Percentiles rank a stretch among this genome's conserved stretches.
phyloP scores from a whole-genome alignment of 2,113 vertebrate genomes.

The Spheniscus mendiculus region DNA sequence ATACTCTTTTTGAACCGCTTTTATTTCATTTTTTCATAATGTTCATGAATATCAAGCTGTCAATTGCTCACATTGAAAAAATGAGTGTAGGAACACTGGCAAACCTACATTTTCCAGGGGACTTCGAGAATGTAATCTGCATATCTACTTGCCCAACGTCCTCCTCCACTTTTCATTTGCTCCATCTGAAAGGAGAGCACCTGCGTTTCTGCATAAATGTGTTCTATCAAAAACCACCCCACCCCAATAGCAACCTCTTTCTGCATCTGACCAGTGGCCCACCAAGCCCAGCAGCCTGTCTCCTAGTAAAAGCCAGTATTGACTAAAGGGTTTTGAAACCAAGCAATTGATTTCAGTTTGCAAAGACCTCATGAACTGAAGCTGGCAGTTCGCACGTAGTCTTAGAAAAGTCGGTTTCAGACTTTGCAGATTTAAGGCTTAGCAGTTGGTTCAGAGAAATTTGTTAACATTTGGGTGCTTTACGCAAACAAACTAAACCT shows the following conservation, averaged over 20 bases:
- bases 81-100: not conserved
- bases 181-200: not conserved
- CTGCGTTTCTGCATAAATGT: not conserved
- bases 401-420: not conserved
- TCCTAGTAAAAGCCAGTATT: not conserved
- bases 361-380: not conserved
- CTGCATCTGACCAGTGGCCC: not conserved
- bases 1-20: not conserved
- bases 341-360: not conserved
- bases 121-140: not conserved
- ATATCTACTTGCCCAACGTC: not conserved
- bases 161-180: not conserved
- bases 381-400: not conserved
- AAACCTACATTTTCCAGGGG: slow-evolving; percentile 2
- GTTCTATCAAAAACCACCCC: not conserved
- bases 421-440: not conserved
- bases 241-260: not conserved
- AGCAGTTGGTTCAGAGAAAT: not conserved
- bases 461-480: not conserved
- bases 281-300: not conserved
- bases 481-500: not conserved
- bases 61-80: not conserved
- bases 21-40: not conserved
- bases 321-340: slow-evolving; percentile 2
- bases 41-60: not conserved